Percentiles rank a stretch among this genome's conserved stretches.
Conservation (phyloP, 2,113 vertebrate genomes). For the Sebastes fasciatus region DNA sequence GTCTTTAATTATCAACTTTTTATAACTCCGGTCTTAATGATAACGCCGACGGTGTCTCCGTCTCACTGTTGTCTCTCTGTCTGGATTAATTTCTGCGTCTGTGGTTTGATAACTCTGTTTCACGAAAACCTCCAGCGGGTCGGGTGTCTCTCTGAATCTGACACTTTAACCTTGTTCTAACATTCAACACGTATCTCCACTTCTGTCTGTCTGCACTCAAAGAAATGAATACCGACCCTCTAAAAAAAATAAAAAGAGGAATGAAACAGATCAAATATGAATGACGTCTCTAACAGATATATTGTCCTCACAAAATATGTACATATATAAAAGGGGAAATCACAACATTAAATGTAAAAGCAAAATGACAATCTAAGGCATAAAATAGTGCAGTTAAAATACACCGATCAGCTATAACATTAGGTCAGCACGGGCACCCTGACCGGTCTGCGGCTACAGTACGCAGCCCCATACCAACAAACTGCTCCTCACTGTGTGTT, state of each 20-base stretch:
- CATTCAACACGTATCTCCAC: not conserved
- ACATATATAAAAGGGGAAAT: too few relatives aligned
- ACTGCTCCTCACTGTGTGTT: too few relatives aligned
- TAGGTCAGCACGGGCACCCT: too few relatives aligned
- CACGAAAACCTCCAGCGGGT: slow-evolving; percentile 24
- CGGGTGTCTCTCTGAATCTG: slow-evolving; percentile 23
- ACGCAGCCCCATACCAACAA: too few relatives aligned
- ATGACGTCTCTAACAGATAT: too few relatives aligned
- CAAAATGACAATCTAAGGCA: too few relatives aligned
- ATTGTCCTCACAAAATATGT: too few relatives aligned
- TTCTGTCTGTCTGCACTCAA: slow-evolving; percentile 39
- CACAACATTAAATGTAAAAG: too few relatives aligned
- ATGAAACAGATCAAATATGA: not conserved
- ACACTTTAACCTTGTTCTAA: slow-evolving; percentile 58
- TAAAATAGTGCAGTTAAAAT: too few relatives aligned
- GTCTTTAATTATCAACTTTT: slow-evolving; percentile 84
- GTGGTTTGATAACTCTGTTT: slow-evolving; percentile 72
- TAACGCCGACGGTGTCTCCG: slow-evolving; percentile 60
- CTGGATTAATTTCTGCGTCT: slow-evolving; percentile 33
- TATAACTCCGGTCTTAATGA: slow-evolving; percentile 76
- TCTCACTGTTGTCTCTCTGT: slow-evolving; percentile 24
- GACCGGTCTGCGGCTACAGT: too few relatives aligned
- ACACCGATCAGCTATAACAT: too few relatives aligned
- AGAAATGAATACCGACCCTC: slow-evolving; percentile 5
- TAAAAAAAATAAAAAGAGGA: not conserved